Evolutionary conservation across 2,113 vertebrate species (phyloP).

Genomic region (Tretioscincus oriximinensis): DNA sequence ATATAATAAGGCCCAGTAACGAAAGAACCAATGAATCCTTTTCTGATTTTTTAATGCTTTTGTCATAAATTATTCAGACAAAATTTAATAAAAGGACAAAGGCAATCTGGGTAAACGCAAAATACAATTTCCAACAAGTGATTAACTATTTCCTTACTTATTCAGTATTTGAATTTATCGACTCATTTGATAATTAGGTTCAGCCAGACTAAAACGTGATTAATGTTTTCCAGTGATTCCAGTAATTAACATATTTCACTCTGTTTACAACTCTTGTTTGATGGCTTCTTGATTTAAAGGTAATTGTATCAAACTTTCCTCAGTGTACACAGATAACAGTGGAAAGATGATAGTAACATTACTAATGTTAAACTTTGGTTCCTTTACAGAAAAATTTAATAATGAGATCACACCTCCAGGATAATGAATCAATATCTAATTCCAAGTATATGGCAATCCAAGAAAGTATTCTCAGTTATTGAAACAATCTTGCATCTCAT

Average conservation of each 20-base stretch:
- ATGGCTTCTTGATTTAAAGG: not conserved
- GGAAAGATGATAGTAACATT: not conserved
- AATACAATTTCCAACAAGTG: too few species aligned
- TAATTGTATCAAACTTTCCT: not conserved
- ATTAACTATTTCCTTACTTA: too few species aligned
- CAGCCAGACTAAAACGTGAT: too few species aligned
- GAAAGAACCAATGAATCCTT: too few species aligned
- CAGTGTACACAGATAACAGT: not conserved
- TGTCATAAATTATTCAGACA: too few species aligned
- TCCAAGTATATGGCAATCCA: not conserved
- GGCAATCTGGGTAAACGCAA: too few species aligned
- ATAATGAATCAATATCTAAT: conserved; percentile 6
- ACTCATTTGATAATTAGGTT: too few species aligned
- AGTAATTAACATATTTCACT: not conserved
- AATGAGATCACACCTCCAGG: not conserved
- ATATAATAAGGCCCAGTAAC: too few species aligned
- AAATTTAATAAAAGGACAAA: too few species aligned
- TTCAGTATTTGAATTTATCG: too few species aligned
- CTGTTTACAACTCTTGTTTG: not conserved
- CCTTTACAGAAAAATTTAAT: conserved; percentile 5
- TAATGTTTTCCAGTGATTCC: too few species aligned
- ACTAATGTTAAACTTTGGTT: not conserved
- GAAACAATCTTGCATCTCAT: conserved; percentile 50
- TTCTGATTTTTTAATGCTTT: too few species aligned
- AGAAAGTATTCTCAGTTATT: conserved; percentile 32